Evolutionary conservation across 2,888 invertebrate species (phyloP).

Genomic region (Strigamia maritima): DNA sequence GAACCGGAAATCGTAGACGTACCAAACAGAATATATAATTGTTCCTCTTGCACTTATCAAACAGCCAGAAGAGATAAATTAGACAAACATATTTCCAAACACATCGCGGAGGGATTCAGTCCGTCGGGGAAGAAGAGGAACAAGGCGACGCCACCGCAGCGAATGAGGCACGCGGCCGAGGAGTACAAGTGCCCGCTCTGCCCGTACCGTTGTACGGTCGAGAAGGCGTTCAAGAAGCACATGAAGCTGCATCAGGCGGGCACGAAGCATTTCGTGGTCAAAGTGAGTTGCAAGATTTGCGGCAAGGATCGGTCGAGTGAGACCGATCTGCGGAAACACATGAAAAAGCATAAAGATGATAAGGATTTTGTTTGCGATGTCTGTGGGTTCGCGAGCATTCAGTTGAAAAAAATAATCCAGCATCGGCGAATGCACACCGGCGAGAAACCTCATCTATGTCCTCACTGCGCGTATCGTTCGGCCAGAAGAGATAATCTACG

Average conservation of each 20-base stretch:
- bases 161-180: slow-evolving; percentile 51
- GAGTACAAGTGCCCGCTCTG: slow-evolving; percentile 59
- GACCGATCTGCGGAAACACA: slow-evolving; percentile 56
- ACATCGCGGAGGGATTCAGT: slow-evolving; percentile 55
- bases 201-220: slow-evolving; percentile 60
- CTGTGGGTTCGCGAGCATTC: slow-evolving; percentile 59
- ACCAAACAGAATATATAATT: slow-evolving; percentile 49
- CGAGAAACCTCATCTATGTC: slow-evolving; percentile 60
- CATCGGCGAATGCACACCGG: slow-evolving; percentile 61
- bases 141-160: slow-evolving; percentile 52
- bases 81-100: slow-evolving; percentile 55
- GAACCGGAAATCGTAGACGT: slow-evolving; percentile 44
- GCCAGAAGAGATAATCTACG: slow-evolving; percentile 60
- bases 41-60: slow-evolving; percentile 49
- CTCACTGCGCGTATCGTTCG: slow-evolving; percentile 59
- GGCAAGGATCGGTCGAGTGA: slow-evolving; percentile 59
- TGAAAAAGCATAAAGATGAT: slow-evolving; percentile 57
- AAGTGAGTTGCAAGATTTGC: slow-evolving; percentile 58
- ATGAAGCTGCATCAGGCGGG: slow-evolving; percentile 56
- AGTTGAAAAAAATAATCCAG: slow-evolving; percentile 60
- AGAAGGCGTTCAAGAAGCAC: slow-evolving; percentile 59
- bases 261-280: slow-evolving; percentile 51
- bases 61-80: slow-evolving; percentile 54
- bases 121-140: slow-evolving; percentile 55
- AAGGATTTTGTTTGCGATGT: slow-evolving; percentile 59